A percentile compares a stretch with the other conserved stretches of the same genome.
Evolutionary conservation across 2,113 vertebrate species (phyloP).

Genomic region (Clarias magur): DNA sequence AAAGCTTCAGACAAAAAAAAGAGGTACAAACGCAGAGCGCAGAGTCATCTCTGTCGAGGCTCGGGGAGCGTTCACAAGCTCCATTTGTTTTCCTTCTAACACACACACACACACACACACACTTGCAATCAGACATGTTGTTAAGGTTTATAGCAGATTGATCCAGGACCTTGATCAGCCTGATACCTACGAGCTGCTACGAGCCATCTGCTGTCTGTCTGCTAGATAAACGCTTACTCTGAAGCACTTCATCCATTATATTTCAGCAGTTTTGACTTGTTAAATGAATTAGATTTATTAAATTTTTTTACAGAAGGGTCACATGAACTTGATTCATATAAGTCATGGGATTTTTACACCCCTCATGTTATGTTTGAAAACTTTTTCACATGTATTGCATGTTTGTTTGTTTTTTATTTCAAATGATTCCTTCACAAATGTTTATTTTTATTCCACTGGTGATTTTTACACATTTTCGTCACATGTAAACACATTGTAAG

Average conservation of each 20-base stretch:
- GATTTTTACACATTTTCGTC: background rate
- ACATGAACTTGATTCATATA: background rate
- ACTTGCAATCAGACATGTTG: conserved; percentile 42
- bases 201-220: conserved; percentile 48
- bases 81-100: conserved; percentile 35
- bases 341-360: background rate
- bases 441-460: background rate
- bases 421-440: background rate
- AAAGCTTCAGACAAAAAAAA: conserved; percentile 53
- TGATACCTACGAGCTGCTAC: conserved; percentile 38
- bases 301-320: background rate
- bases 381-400: background rate
- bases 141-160: conserved; percentile 52
- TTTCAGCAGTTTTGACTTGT: background rate
- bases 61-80: conserved; percentile 30
- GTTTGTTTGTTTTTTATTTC: background rate
- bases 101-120: conserved; percentile 10
- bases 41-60: conserved; percentile 39
- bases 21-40: conserved; percentile 17
- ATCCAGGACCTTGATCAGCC: conserved; percentile 51
- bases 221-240: conserved; percentile 23
- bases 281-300: background rate
- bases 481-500: too few species aligned
- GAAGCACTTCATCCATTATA: background rate
- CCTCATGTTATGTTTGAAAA: background rate